Evolutionary conservation across 1,140 invertebrate species (phyloP), one percentile per base, ranked within the genome.

Genomic region (Hesperophylax magnus): DNA sequence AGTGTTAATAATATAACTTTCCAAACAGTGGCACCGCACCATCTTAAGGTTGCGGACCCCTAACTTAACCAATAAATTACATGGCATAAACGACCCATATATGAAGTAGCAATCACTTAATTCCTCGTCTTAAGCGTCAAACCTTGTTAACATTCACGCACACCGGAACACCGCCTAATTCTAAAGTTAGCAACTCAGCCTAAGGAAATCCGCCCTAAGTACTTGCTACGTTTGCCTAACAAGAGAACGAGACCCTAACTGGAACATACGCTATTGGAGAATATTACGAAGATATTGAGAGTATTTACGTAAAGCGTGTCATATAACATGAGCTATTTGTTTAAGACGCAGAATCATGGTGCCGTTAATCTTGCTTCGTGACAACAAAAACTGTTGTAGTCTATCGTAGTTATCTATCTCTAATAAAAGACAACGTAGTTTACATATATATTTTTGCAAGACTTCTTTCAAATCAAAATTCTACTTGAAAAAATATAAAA

Each of bases 61-160:
- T 47, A 47, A 47, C 39, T 47, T 14, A 54, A 54, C 47, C 69
- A n/a, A 72, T 72, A 72, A 72, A 72, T 72, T 72, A 72, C 47
- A 22, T 18, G 39, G 18, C 52, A 54, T 20, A 72, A 72, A 72
- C 69, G 69, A 56, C 69, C 69, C 69, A 56, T 56, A 54, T 72
- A 72, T 53, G 24, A 20, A 72, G 69, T 52, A 72, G 69, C 69
- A 72, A 72, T 72, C 69, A 72, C 69, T 72, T 72, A 72, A 72
- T 72, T 72, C 47, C 69, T 56, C 52, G 69, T 72, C 47, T 53
- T 72, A 54, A 72, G 69, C 69, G 20, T 72, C 69, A 72, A 72
- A 72, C 18, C 69, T 72, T 72, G 69, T 72, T 72, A 52, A 67
- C 63, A 22, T n/a, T 31, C 63, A 17, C 63, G 63, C 63, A 39